phyloP scores from a whole-genome alignment of 2,797 vertebrate species.

The Spheniscus humboldti region DNA sequence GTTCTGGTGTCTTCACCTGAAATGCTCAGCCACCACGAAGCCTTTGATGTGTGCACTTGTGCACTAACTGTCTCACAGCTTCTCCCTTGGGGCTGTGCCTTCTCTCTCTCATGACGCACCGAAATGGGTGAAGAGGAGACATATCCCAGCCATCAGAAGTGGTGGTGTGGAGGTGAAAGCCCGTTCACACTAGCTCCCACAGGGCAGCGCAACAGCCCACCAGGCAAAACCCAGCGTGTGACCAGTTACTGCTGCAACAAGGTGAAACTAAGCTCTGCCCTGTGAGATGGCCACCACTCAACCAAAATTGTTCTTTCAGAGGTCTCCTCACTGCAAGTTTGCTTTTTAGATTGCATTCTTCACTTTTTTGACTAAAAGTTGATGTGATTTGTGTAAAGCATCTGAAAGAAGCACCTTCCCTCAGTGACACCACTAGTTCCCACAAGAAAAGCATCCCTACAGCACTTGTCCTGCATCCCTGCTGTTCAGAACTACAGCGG shows the following conservation, averaged over 20 bases:
- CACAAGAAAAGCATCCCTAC: neutral
- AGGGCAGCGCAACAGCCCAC: neutral
- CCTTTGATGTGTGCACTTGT: neutral
- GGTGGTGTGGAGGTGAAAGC: neutral
- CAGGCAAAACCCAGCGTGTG: neutral
- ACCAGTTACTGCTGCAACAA: neutral
- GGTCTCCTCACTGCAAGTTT: neutral
- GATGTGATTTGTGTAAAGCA: neutral
- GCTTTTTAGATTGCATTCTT: neutral
- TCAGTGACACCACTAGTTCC: fast-evolving
- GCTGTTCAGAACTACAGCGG: neutral
- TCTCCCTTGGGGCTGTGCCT: neutral
- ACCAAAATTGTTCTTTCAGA: neutral
- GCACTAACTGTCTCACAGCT: neutral
- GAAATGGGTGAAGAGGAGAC: neutral
- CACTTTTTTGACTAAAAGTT: neutral
- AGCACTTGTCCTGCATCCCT: neutral
- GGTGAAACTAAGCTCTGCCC: neutral
- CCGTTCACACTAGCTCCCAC: neutral
- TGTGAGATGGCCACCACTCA: neutral
- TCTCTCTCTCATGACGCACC: fast-evolving
- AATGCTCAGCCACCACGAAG: neutral
- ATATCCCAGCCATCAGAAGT: neutral
- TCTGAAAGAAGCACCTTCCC: neutral
- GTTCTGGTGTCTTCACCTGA: neutral